Evolutionary conservation across 2,888 invertebrate genomes (phyloP), one percentile per base, ranked within the genome.

Genomic region (Caenorhabditis angaria): DNA sequence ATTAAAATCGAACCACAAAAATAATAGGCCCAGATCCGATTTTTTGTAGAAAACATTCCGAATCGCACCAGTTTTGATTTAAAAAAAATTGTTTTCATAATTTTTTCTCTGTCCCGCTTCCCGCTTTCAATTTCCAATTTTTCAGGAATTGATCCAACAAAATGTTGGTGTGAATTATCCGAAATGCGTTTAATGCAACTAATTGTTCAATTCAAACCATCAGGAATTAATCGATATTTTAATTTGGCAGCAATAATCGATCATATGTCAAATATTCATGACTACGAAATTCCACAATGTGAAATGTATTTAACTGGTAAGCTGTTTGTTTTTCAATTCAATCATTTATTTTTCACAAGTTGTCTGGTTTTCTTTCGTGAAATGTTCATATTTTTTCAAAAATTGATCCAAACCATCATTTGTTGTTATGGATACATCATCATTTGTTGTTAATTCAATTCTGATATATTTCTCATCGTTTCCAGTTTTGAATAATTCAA

Each of bases 151-250:
- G 58, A 71, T 35, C 71, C 71, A 1, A 32, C n/a, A 0, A n/a
- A 41, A 14, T 65, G 35, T n/a, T 73, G 73, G 73, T 73, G 73
- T 61, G 65, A 65, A 8, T 61, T 73, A 12, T 35, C 73, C 5
- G 73, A 73, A 28, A 47, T 60, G 3, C 69, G 73, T 4, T 53
- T 73, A 14, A 55, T 29, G 20, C 47, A 35, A 14, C 41, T 73
- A 6, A 55, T 73, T 14, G 41, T 60, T 20, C 28, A 62, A 14
- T 73, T 54, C 63, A 73, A 73, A n/a, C 73, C 73, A 8, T 8
- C 55, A 20, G 73, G 73, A 55, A 18, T 63, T 20, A 65, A 65
- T 53, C 47, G 61, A 0, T 10, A 51, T 22, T 62, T 73, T 22
- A 22, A 69, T 29, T 8, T 65, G 25, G 8, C 55, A 5, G 65